Percentiles rank a stretch among this genome's conserved stretches.
Evolutionary conservation across 2,113 vertebrate genomes (phyloP).

Genomic region (Sitta europaea): DNA sequence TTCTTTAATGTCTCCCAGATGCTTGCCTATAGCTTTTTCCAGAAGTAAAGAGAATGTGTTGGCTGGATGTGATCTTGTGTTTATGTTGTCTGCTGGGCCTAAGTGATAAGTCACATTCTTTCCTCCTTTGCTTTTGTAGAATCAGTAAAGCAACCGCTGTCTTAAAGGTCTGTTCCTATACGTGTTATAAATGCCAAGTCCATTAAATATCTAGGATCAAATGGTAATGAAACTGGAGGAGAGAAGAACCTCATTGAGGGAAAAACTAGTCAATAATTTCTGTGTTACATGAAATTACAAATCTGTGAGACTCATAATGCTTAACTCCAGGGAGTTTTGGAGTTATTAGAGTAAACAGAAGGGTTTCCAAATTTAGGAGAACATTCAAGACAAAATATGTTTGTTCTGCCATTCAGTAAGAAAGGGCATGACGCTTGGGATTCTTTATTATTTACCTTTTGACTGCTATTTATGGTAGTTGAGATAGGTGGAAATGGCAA

Average conservation of each 20-base stretch:
- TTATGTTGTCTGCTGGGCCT: neutral
- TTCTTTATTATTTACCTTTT: neutral
- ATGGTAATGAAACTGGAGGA: neutral
- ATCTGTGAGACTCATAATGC: neutral
- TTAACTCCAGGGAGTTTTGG: neutral
- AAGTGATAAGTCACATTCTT: neutral
- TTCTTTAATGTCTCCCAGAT: constrained; percentile 24
- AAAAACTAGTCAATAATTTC: neutral
- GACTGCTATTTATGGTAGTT: neutral
- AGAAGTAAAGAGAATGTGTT: neutral
- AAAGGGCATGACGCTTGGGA: neutral
- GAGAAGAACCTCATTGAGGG: neutral
- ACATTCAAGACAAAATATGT: neutral
- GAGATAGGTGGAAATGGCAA: neutral
- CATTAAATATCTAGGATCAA: constrained; percentile 1
- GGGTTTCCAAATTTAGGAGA: neutral
- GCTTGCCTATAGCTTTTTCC: neutral
- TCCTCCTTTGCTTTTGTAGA: neutral
- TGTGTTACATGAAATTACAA: neutral
- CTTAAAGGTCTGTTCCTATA: neutral
- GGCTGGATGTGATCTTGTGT: neutral
- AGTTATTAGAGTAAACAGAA: neutral
- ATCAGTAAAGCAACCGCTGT: neutral
- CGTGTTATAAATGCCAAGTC: neutral
- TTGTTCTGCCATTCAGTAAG: neutral